Conservation (phyloP, 1,140 invertebrate genomes). For the Zaprionus gabonicus region DNA sequence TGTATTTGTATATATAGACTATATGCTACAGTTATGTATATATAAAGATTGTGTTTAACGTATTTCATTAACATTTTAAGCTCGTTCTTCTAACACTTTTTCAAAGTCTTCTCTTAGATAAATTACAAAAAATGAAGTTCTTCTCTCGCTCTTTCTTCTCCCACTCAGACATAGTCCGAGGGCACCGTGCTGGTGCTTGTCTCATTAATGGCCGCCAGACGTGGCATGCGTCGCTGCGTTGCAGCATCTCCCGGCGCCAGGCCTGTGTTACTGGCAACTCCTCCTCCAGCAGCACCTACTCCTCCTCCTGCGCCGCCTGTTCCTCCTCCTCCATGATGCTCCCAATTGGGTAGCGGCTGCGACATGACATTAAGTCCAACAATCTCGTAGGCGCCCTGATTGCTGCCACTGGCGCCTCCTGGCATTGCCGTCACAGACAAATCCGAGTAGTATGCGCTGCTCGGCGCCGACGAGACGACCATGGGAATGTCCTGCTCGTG, state of each 20-base stretch:
- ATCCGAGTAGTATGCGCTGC: slow-evolving; percentile 90
- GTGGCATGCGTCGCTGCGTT: slow-evolving; percentile 82
- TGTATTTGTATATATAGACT: slow-evolving; percentile 58
- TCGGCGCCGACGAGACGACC: slow-evolving; percentile 88
- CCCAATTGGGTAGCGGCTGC: slow-evolving; percentile 83
- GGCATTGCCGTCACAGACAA: slow-evolving; percentile 86
- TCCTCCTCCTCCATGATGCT: slow-evolving; percentile 61
- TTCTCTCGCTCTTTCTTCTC: neutral
- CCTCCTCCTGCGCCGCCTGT: no score
- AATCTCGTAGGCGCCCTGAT: slow-evolving; percentile 86
- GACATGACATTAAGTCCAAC: slow-evolving; percentile 85
- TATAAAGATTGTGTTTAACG: slow-evolving; percentile 55
- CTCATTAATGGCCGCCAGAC: slow-evolving; percentile 89
- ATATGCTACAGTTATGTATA: slow-evolving; percentile 31
- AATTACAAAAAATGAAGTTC: slow-evolving; percentile 2
- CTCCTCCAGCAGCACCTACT: slow-evolving; percentile 17
- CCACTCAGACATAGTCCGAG: slow-evolving; percentile 87
- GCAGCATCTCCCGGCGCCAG: slow-evolving; percentile 42
- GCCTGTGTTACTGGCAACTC: slow-evolving; percentile 39
- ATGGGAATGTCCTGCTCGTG: slow-evolving; percentile 87
- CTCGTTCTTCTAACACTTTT: slow-evolving; percentile 53
- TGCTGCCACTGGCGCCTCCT: slow-evolving; percentile 73
- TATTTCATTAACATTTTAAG: slow-evolving; percentile 69
- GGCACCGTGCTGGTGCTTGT: slow-evolving; percentile 86
- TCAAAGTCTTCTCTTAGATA: slow-evolving; percentile 17